Conservation (phyloP, 2,797 vertebrate species). For the Todus mexicanus region DNA sequence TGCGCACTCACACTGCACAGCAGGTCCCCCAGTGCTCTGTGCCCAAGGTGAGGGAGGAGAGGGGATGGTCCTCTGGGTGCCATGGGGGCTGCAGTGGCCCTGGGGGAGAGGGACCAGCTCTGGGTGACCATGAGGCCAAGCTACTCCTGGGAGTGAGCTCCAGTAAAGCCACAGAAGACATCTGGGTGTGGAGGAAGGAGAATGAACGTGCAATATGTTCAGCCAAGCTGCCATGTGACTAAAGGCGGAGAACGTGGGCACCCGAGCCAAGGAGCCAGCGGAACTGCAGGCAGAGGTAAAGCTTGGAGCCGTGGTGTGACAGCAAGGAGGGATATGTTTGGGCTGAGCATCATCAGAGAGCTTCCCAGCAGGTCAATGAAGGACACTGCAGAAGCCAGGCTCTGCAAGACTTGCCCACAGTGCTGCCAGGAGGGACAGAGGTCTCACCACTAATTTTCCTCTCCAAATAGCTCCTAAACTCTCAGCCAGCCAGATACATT, state of each 20-base stretch:
- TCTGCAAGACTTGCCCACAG: background rate
- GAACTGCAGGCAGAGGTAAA: background rate
- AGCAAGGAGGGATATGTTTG: background rate
- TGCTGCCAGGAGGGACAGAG: background rate
- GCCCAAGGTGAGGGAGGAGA: background rate
- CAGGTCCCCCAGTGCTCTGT: background rate
- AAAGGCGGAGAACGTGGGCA: background rate
- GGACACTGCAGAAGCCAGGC: background rate
- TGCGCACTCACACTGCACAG: background rate
- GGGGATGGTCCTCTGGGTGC: background rate
- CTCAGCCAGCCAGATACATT: background rate
- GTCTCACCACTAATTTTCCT: fast-evolving
- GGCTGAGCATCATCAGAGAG: background rate
- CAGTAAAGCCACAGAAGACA: background rate
- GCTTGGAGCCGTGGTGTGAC: background rate
- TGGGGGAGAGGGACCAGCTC: background rate
- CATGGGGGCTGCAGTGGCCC: background rate
- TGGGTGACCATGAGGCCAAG: fast-evolving
- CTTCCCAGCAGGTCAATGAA: fast-evolving
- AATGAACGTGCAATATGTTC: background rate
- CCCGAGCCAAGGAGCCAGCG: background rate
- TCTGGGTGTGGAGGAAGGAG: background rate
- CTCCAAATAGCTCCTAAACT: background rate
- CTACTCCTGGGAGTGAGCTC: background rate
- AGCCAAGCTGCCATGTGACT: background rate